Evolutionary conservation across 2,888 invertebrate species (phyloP), one percentile per base, ranked within the genome.

Genomic region (Morpho helenor): DNA sequence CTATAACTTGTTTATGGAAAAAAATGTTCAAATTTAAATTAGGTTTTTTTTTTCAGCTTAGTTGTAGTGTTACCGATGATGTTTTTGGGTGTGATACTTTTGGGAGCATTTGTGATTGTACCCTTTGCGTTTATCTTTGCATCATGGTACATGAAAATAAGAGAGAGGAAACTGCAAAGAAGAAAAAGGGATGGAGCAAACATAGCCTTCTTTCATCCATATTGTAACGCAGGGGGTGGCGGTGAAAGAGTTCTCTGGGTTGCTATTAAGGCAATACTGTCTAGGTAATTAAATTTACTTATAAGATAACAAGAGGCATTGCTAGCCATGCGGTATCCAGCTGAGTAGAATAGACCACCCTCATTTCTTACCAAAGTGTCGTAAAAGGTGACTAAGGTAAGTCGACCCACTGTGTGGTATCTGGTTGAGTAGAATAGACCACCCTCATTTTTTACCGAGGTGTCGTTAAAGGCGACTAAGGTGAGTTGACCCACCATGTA

Each of bases 161-260:
- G 79, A 51, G 84, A 87, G 56, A 73, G 87, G 1, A 91, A 91
- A 70, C 62, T 82, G 59, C 67, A 79, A 52, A 66, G 89, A 22
- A 68, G 86, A 7, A 79, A 84, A 51, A 71, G 75, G 1, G 84
- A 87, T 49, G 91, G 91, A 7, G 80, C 92, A 0, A 90, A 92
- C 56, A 92, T 98, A 50, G 98, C 95, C 0, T 95, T 99, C 80
- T 99, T 99, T 82, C 99, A 99, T 86, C 99, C 99, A 0, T 99
- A 99, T 77, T 99, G 99, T 76, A 98, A 99, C 91, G 97, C 98
- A 0, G 99, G 99, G 0, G 99, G 99, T 1, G 99, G 99, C 0
- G 99, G 99, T 0, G 99, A 99, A 87, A 92, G 98, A 71, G 99
- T 99, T 0, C 87, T 99, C 8, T 99, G 99, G 99, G 94, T 95